Percentiles rank a stretch among this genome's conserved stretches.
These are phyloP conservation scores for Chloroceryle inda DNA, from an alignment of 2,797 vertebrate genomes.

Conservation along the genomic window DNA sequence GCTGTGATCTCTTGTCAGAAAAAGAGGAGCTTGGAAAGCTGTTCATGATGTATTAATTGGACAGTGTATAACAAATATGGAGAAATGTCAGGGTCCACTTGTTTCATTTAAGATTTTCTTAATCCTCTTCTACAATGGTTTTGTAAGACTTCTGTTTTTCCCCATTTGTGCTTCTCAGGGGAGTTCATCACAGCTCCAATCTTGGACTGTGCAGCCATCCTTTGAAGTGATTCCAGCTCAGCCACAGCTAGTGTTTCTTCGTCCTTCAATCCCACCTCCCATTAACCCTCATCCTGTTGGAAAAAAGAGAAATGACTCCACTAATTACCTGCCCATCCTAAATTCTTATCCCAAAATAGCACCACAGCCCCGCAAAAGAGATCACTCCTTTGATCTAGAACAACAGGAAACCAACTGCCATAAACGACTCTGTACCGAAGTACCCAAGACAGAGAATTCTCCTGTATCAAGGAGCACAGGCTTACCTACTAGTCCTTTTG, in stretches of 20 bases:
- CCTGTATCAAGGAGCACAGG: slow-evolving; percentile 29
- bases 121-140: neutral
- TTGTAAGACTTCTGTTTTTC: neutral
- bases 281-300: slow-evolving; percentile 70
- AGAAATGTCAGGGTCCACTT: neutral
- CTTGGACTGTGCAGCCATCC: slow-evolving; percentile 88
- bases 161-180: slow-evolving; percentile 74
- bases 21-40: neutral
- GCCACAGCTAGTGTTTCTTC: slow-evolving; percentile 89
- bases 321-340: slow-evolving; percentile 85
- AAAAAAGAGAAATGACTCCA: slow-evolving; percentile 82
- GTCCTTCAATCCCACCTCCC: slow-evolving; percentile 82
- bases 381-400: slow-evolving; percentile 63
- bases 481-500: slow-evolving; percentile 23
- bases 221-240: slow-evolving; percentile 88
- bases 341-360: slow-evolving; percentile 92
- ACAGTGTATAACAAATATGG: neutral
- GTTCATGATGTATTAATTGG: neutral
- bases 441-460: slow-evolving; percentile 46
- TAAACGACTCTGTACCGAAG: slow-evolving; percentile 74
- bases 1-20: neutral
- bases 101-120: neutral
- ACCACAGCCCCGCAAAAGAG: slow-evolving; percentile 84
- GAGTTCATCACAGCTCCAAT: slow-evolving; percentile 79
- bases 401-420: slow-evolving; percentile 45